Percentiles rank a stretch among this genome's conserved stretches.
phyloP scores from a whole-genome alignment of 2,113 vertebrate genomes.

The Beaufortia kweichowensis region DNA sequence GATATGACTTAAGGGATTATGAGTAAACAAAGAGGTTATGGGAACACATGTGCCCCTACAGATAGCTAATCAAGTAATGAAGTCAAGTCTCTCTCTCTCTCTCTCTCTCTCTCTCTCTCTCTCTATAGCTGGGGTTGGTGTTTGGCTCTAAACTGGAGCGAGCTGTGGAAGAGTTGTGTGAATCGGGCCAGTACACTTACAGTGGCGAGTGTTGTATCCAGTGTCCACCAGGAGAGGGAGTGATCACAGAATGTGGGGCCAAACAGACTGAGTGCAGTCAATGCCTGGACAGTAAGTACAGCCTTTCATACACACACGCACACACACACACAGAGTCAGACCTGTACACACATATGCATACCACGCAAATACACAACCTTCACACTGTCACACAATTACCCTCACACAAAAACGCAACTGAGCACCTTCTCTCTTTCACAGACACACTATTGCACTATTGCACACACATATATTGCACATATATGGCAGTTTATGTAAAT shows the following conservation, averaged over 20 bases:
- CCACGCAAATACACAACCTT: constrained; percentile 5
- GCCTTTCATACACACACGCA: neutral
- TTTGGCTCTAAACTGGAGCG: constrained; percentile 68
- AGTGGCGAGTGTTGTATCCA: constrained; percentile 84
- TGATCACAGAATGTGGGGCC: constrained; percentile 78
- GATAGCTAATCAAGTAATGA: too few species aligned
- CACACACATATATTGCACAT: neutral
- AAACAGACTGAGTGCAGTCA: constrained; percentile 86
- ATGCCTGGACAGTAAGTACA: constrained; percentile 94
- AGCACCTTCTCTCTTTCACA: neutral
- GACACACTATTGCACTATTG: neutral
- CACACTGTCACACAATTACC: neutral
- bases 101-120: neutral
- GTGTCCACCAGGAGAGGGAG: constrained; percentile 91
- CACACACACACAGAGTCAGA: constrained; percentile 27
- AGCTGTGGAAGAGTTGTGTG: constrained; percentile 61
- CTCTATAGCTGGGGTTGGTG: constrained; percentile 63
- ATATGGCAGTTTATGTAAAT: too few species aligned
- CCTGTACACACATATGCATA: neutral
- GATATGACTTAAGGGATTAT: neutral
- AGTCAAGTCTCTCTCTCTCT: neutral
- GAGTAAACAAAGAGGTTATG: too few species aligned
- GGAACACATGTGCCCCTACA: too few species aligned
- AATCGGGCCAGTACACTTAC: constrained; percentile 61
- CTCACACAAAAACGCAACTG: constrained; percentile 1